phyloP scores from a whole-genome alignment of 2,113 vertebrate genomes.

The Pomatostomus ruficeps region DNA sequence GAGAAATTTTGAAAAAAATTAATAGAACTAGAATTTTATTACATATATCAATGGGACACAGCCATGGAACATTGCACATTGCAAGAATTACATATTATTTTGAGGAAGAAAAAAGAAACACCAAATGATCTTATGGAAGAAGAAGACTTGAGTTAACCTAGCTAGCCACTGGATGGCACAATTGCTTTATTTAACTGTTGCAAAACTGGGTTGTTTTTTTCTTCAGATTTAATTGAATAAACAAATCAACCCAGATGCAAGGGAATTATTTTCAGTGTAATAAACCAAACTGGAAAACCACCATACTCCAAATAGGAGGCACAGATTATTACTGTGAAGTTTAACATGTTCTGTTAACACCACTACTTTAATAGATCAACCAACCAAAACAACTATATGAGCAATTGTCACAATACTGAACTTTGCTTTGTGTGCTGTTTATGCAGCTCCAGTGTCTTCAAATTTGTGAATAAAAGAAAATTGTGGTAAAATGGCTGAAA shows the following conservation, averaged over 20 bases:
- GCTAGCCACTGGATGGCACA: constrained; percentile 61
- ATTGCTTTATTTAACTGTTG: constrained; percentile 53
- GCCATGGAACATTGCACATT: neutral
- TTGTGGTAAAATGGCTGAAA: neutral
- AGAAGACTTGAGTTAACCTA: neutral
- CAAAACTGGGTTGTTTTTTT: neutral
- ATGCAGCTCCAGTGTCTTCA: neutral
- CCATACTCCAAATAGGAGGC: neutral
- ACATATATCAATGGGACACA: neutral
- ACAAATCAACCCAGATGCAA: neutral
- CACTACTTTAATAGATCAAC: neutral
- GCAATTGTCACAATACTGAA: neutral
- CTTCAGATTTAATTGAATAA: neutral
- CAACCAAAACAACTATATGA: neutral
- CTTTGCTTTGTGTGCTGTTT: neutral
- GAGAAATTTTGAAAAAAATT: neutral
- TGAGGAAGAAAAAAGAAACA: neutral
- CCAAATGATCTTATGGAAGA: neutral
- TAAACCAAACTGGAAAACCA: neutral
- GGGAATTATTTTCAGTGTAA: neutral
- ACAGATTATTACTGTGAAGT: neutral
- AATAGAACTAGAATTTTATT: neutral
- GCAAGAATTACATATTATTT: neutral
- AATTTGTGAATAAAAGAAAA: neutral
- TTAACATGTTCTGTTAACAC: neutral